These are phyloP conservation scores for Tipula helvola DNA, from an alignment of 2,888 invertebrate species.

Conservation along the genomic window DNA sequence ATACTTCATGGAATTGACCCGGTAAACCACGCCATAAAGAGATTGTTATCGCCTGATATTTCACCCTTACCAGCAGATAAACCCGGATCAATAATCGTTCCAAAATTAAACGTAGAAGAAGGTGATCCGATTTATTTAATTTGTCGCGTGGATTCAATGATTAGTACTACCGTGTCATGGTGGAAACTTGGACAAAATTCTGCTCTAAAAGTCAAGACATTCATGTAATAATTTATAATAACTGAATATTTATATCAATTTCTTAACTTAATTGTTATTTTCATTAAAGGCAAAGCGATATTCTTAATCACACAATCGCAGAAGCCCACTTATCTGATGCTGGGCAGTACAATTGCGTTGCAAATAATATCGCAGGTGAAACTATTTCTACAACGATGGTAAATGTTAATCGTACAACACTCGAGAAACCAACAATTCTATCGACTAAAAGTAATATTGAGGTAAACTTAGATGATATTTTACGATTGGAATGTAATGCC, in stretches of 20 bases:
- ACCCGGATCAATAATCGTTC: neutral
- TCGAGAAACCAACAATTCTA: neutral
- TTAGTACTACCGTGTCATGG: neutral
- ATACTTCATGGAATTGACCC: neutral
- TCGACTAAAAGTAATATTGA: neutral
- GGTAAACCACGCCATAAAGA: neutral
- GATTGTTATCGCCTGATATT: neutral
- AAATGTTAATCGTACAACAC: neutral
- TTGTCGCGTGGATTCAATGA: neutral
- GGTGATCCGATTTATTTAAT: neutral
- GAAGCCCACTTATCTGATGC: neutral
- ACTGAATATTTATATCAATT: neutral
- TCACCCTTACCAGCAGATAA: neutral
- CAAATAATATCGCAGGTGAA: neutral
- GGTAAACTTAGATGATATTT: neutral
- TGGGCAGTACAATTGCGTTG: neutral
- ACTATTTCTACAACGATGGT: neutral
- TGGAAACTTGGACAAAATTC: neutral
- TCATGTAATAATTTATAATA: neutral
- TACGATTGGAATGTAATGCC: neutral
- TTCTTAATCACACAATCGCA: neutral
- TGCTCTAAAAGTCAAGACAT: neutral
- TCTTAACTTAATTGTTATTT: too few species aligned
- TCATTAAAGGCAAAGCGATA: neutral
- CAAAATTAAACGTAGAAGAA: neutral